A percentile compares a stretch with the other conserved stretches of the same genome.
Conservation (phyloP, 1,140 invertebrate species). For the Drosophila bifasciata region DNA sequence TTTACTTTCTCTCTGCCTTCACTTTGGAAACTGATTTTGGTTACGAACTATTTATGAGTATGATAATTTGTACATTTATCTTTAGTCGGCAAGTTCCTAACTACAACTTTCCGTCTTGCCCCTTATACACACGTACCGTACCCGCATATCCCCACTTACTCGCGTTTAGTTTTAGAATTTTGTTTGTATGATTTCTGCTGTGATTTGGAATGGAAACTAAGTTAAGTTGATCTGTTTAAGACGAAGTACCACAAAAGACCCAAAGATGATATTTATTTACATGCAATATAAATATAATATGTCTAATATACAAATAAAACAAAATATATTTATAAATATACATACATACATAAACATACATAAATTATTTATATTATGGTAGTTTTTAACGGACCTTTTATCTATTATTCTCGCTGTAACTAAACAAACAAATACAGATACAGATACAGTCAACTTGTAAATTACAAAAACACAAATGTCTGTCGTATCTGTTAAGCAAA, state of each 20-base stretch:
- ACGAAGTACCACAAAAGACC: constrained; percentile 56
- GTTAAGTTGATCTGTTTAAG: constrained; percentile 68
- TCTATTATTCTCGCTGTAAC: constrained; percentile 75
- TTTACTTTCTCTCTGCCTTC: neutral
- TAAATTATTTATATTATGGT: constrained; percentile 75
- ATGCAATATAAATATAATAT: constrained; percentile 65
- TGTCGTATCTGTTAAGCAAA: too few relatives aligned
- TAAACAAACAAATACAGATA: constrained; percentile 55
- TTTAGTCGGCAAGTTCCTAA: constrained; percentile 67
- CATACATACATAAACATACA: constrained; percentile 52
- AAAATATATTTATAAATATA: constrained; percentile 36
- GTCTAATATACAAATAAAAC: constrained; percentile 60
- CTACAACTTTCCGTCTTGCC: constrained; percentile 49
- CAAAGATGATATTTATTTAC: constrained; percentile 73
- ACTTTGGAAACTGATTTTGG: neutral
- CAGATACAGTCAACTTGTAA: constrained; percentile 47
- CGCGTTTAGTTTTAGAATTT: constrained; percentile 64
- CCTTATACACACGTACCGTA: constrained; percentile 17
- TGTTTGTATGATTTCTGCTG: constrained; percentile 70
- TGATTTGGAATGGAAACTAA: constrained; percentile 68
- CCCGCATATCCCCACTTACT: constrained; percentile 24
- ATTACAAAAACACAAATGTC: constrained; percentile 31
- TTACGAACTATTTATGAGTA: constrained; percentile 26
- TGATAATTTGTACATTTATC: constrained; percentile 45
- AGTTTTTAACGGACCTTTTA: constrained; percentile 75